Base-by-base conservation (phyloP, 1,140 invertebrate genomes). In the Trichoplusia ni region DNA sequence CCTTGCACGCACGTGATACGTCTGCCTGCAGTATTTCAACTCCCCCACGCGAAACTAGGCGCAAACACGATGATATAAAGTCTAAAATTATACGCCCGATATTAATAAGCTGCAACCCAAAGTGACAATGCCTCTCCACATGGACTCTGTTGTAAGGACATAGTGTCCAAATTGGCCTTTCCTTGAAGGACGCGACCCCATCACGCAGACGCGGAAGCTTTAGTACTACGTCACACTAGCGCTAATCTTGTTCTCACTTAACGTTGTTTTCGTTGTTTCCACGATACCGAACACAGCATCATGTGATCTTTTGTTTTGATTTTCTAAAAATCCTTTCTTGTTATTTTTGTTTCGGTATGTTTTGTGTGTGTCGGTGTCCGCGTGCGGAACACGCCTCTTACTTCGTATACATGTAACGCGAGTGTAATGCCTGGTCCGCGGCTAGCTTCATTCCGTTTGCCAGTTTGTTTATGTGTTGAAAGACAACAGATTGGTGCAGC, bases 391-490 rank as follows among this genome's bases (percentile, higher is more conserved):
- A 35, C 23, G 38, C 25, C 18, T 27, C 49, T 61, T 44, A n/a
- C 25, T 37, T 40, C 25, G 56, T 51, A 60, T 54, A 44, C 25
- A 21, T 64, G 61, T 7, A 29, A 13, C 42, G 14, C 33, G 27
- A 44, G 33, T 44, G 35, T 58, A 31, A 1, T 58, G 38, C 63
- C 40, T 37, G 23, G 59, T 59, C 63, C 67, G 83, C 25, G 58
- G 79, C 85, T 88, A 90, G 68, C 75, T 90, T 90, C 87, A 87
- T 79, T 47, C 60, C 75, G 71, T 68, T 79, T 71, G 73, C 64
- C 69, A 74, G 83, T 90, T 90, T 90, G 87, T 90, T 90, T 90
- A 90, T 90, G 83, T 86, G 83, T 85, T 82, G 78, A 71, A 84
- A 86, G 87, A 88, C 85, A 89, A 87, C 85, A 86, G 82, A 86